Evolutionary conservation across 2,888 invertebrate genomes (phyloP).

Genomic region (Cetonia aurata): DNA sequence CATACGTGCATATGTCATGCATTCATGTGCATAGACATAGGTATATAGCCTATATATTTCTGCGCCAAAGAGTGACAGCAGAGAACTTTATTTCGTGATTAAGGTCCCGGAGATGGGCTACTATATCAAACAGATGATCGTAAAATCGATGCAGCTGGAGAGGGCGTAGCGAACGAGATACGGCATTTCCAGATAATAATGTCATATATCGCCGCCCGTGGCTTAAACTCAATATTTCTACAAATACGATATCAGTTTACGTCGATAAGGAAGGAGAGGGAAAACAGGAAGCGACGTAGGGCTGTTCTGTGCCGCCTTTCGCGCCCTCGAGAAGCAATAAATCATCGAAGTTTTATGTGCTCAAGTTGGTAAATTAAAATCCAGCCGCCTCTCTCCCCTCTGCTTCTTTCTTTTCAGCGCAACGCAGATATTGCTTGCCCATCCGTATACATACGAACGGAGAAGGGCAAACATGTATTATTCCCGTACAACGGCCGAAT

Average conservation of each 20-base stretch:
- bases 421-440: no score
- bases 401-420: conserved; percentile 4
- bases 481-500: conserved; percentile 1
- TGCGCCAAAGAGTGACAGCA: background rate
- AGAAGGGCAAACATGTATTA: conserved; percentile 2
- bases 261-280: conserved; percentile 25
- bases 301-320: conserved; percentile 24
- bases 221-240: conserved; percentile 38
- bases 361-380: conserved; percentile 37
- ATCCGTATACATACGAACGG: background rate
- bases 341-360: conserved; percentile 39
- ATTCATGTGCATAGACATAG: no score
- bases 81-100: conserved; percentile 18
- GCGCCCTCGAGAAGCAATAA: conserved; percentile 31
- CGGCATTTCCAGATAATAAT: conserved; percentile 37
- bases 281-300: background rate
- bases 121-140: conserved; percentile 23
- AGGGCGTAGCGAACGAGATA: conserved; percentile 11
- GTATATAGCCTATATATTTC: background rate
- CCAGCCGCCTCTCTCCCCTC: background rate
- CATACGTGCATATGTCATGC: no score
- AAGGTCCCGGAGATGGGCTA: conserved; percentile 6
- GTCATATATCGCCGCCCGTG: conserved; percentile 36
- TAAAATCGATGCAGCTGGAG: conserved; percentile 20
- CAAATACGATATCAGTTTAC: conserved; percentile 39